phyloP scores from a whole-genome alignment of 2,113 vertebrate species.

The Carassius carassius region DNA sequence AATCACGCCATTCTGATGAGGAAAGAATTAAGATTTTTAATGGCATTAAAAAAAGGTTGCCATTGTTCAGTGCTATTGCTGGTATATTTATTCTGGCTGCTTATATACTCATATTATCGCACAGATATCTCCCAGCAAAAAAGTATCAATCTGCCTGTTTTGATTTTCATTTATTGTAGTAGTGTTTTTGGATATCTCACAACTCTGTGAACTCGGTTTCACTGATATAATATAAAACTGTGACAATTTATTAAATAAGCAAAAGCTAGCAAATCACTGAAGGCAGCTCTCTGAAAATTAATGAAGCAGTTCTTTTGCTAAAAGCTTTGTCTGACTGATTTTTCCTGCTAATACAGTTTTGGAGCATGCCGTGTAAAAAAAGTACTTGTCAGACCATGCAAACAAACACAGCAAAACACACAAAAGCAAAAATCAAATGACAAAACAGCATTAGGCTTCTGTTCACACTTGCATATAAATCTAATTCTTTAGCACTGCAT shows the following conservation, averaged over 20 bases:
- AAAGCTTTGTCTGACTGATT: not conserved
- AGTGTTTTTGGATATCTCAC: not conserved
- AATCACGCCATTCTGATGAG: no score
- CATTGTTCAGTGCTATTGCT: no score
- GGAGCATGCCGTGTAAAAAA: not conserved
- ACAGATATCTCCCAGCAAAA: not conserved
- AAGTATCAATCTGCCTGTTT: not conserved
- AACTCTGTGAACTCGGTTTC: not conserved
- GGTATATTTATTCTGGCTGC: no score
- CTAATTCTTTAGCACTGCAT: no score
- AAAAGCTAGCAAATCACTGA: not conserved
- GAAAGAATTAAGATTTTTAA: no score
- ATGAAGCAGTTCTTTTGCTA: conserved; percentile 5
- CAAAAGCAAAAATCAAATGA: not conserved
- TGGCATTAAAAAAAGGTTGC: no score
- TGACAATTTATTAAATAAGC: not conserved
- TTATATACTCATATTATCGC: no score
- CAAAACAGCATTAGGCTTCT: not conserved
- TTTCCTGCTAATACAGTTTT: not conserved
- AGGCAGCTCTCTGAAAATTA: not conserved
- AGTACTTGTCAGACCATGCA: no score
- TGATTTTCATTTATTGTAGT: not conserved
- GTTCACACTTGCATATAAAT: not conserved
- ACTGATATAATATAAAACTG: no score
- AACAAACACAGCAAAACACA: no score